These are phyloP conservation scores for Cephus rjabovi DNA, from an alignment of 2,888 invertebrate genomes.

Conservation along the genomic window DNA sequence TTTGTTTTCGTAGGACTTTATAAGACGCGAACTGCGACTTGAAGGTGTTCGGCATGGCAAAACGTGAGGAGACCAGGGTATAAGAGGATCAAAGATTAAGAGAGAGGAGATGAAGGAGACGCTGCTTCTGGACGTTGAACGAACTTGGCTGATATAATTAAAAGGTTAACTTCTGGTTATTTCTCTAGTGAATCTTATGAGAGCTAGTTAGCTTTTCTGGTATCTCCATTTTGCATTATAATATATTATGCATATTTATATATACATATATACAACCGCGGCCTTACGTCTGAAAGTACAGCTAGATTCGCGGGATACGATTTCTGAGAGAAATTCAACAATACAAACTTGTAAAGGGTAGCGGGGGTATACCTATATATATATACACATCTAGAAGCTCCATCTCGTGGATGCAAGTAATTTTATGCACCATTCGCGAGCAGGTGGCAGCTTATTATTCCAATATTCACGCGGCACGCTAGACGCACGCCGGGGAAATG, in stretches of 20 bases:
- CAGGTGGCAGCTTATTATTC: constrained; percentile 11
- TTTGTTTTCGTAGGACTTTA: not conserved
- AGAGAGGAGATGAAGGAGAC: not conserved
- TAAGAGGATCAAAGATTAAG: not conserved
- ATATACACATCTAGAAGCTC: not conserved
- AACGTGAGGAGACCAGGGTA: not conserved
- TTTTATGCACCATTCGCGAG: not conserved
- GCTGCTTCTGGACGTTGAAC: not conserved
- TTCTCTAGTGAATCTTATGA: not conserved
- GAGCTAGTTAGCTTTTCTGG: not conserved
- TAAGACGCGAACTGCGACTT: not conserved
- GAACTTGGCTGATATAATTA: not conserved
- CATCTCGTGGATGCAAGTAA: not conserved
- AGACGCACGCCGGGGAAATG: constrained; percentile 14
- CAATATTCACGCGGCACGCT: constrained; percentile 5
- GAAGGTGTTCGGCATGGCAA: not conserved
- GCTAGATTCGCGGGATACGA: not conserved
- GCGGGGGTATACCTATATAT: not conserved
- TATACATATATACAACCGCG: not conserved
- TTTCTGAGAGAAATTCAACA: not conserved
- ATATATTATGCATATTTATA: not conserved
- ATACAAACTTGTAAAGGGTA: not conserved
- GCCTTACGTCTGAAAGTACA: not conserved
- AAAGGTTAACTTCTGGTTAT: not conserved
- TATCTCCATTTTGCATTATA: not conserved